Conservation (phyloP, 2,797 vertebrate genomes). For the Sebastes vulpes region DNA sequence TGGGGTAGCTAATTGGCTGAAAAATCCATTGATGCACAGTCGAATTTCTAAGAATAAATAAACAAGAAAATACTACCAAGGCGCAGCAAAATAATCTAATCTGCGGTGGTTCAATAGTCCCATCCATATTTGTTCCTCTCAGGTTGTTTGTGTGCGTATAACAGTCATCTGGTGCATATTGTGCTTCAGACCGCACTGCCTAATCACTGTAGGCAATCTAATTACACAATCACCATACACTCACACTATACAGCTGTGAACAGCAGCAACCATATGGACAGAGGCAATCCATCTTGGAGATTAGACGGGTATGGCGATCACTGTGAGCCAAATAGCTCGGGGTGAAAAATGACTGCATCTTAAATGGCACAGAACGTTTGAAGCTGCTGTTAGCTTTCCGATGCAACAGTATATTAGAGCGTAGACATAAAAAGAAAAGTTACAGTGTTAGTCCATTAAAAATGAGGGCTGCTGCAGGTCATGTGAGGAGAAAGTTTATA, state of each 20-base stretch:
- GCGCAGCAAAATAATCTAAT: slow-evolving; percentile 25
- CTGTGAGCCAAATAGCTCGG: slow-evolving; percentile 40
- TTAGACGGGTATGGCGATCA: slow-evolving; percentile 56
- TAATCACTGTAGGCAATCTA: slow-evolving; percentile 58
- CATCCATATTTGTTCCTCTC: slow-evolving; percentile 34
- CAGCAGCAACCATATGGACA: slow-evolving; percentile 59
- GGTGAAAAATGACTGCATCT: slow-evolving; percentile 35
- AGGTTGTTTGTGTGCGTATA: slow-evolving; percentile 10
- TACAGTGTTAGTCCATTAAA: not conserved
- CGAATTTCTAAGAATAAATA: slow-evolving; percentile 8
- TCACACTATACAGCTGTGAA: slow-evolving; percentile 61
- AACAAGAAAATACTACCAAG: slow-evolving; percentile 1
- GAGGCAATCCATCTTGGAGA: slow-evolving; percentile 61
- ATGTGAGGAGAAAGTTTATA: slow-evolving; percentile 32
- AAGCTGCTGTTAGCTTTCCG: not conserved
- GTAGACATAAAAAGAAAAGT: not conserved
- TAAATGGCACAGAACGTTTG: slow-evolving; percentile 14
- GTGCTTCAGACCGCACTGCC: slow-evolving; percentile 31
- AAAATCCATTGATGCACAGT: not conserved
- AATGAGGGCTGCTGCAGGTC: not conserved
- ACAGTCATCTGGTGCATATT: slow-evolving; percentile 41
- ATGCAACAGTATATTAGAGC: not conserved
- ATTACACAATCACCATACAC: slow-evolving; percentile 68
- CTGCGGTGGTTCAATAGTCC: slow-evolving; percentile 19
- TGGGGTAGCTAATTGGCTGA: not conserved